Base-by-base conservation (phyloP, 2,888 invertebrate species). In the Ophion ellenae region DNA sequence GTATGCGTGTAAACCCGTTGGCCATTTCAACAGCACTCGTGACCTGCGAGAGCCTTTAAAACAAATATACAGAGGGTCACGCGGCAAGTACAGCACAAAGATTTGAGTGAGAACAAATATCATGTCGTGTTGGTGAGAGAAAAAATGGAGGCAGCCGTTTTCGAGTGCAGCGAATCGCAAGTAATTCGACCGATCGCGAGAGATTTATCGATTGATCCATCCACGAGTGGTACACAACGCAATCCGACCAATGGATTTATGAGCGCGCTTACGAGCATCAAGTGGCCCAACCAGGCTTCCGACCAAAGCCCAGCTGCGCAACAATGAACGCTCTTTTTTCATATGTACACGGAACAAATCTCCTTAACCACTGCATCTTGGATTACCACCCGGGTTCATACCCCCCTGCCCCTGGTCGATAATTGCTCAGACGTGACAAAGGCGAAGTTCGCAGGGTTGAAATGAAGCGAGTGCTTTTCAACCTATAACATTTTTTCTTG, bases 11-110 rank as follows among this genome's bases (percentile, higher is more conserved):
- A 90, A 92, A 92, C 90, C 89, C 93, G 91, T 90, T 93, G 93
- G 91, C 92, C 92, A 93, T 93, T 93, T 93, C 83, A 92, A 89
- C 91, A 90, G 90, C 91, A 87, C 91, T 91, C 87, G 87, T 87
- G 67, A 53, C 76, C 81, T 77, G 74, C 66, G 86, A 87, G 90
- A 87, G 90, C 91, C 93, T 92, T 91, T 92, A 91, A 93, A 92
- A 93, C 93, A 93, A 93, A 93, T 92, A 92, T 86, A 88, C 86
- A 85, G 87, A 66, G 89, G 86, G 73, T 81, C 69, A 87, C 83
- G 77, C 73, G 70, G 79, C 78, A 82, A 78, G 59, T 53, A 79
- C 86, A 91, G 45, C 32, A 92, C 92, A 92, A 92, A 91, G 91
- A 89, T 75, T 82, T 66, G 75, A 83, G 75, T 63, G 75, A 66